Evolutionary conservation across 2,888 invertebrate species (phyloP), one percentile per base, ranked within the genome.

Genomic region (Thera obeliscata): DNA sequence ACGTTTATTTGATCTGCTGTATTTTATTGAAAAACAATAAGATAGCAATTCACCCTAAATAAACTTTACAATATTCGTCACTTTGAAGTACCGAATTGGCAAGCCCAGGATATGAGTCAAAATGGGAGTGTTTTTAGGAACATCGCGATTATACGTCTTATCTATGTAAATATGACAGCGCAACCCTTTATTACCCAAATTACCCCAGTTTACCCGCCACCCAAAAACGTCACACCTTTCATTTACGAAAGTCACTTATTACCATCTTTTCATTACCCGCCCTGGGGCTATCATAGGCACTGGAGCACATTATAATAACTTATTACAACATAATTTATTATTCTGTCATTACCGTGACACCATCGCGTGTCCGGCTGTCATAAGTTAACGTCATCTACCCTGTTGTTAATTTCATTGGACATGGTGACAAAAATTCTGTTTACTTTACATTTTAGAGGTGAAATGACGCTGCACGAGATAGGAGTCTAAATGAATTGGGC

Each of bases 341-440:
- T 91, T 85, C 89, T 91, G 91, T 93, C 93, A 89, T 93, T 93
- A 93, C 87, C 78, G 79, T 88, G 90, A 90, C 91, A 83, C 81
- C 84, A 73, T 93, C 83, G 93, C 93, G 92, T 93, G 93, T 78
- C 79, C 70, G 65, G 77, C 74, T 78, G 85, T 93, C 93, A 93
- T 93, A 93, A 90, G 88, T 93, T 86, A 89, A 70, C 78, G 77
- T 82, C 86, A 87, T 87, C 86, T 82, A 86, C 81, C 75, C 78
- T 73, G 79, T 79, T 82, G 87, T 92, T 92, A 91, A 91, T 92
- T 89, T 91, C 90, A 90, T 90, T 89, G 91, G 90, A 85, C 85
- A 88, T 88, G 88, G 92, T 92, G 92, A 93, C 93, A 92, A 93
- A 93, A 92, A 92, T 91, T 90, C 84, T 93, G 92, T 93, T 93